These are phyloP conservation scores for Zaprionus camerounensis DNA, from an alignment of 1,140 invertebrate genomes.

Conservation along the genomic window DNA sequence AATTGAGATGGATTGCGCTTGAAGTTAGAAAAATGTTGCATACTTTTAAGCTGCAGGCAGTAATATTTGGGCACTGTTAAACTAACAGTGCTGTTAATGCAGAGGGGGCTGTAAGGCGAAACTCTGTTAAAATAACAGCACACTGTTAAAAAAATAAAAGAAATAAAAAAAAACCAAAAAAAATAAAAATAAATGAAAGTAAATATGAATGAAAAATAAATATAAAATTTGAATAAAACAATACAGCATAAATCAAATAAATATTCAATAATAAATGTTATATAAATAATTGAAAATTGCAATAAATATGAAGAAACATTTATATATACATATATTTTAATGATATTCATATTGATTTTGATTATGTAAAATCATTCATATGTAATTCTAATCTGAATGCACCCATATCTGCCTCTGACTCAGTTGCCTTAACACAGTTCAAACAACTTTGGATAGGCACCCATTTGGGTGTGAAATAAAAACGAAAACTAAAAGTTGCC, in stretches of 20 bases:
- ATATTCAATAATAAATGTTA: neutral
- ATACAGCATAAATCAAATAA: neutral
- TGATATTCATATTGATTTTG: neutral
- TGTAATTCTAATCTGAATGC: neutral
- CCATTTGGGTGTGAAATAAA: conserved; percentile 15
- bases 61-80: neutral
- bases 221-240: no score
- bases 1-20: neutral
- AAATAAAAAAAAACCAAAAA: no score
- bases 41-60: conserved; percentile 8
- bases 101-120: no score
- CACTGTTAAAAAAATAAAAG: neutral
- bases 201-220: no score
- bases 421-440: neutral
- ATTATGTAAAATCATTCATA: neutral
- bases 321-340: neutral
- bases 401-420: neutral
- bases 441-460: neutral
- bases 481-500: neutral
- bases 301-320: neutral
- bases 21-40: conserved; percentile 2
- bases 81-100: conserved; percentile 12
- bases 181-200: no score
- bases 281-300: neutral
- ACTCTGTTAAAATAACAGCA: no score